Percentiles rank a stretch among this genome's conserved stretches.
Conservation (phyloP, 2,888 invertebrate species). For the Pterostichus madidus region DNA sequence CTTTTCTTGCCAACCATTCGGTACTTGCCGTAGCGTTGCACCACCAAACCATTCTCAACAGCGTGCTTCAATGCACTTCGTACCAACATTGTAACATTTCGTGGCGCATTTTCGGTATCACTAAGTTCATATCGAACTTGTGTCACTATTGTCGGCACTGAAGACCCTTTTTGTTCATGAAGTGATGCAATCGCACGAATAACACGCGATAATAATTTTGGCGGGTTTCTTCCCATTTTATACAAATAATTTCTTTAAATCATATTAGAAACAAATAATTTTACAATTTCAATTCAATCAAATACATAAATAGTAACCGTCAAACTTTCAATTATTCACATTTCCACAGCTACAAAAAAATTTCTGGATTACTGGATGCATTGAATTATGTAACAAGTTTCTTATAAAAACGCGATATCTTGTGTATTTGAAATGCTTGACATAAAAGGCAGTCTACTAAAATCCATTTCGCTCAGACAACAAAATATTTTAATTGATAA, state of each 20-base stretch:
- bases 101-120: conserved; percentile 64
- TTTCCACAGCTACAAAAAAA: background rate
- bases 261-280: conserved; percentile 1
- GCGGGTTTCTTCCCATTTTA: conserved; percentile 42
- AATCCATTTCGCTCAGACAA: background rate
- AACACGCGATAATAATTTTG: conserved; percentile 68
- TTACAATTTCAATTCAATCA: conserved; percentile 14
- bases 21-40: conserved; percentile 67
- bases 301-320: conserved; percentile 10
- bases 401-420: background rate
- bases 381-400: no score
- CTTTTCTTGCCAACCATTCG: background rate
- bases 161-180: conserved; percentile 68
- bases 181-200: conserved; percentile 69
- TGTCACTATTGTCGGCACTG: conserved; percentile 67
- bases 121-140: conserved; percentile 68
- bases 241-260: conserved; percentile 6
- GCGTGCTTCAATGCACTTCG: conserved; percentile 69
- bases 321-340: background rate
- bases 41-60: conserved; percentile 67
- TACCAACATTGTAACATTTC: conserved; percentile 68
- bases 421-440: background rate
- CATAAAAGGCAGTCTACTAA: no score
- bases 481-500: background rate
- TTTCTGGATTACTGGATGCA: no score